Evolutionary conservation across 2,888 invertebrate genomes (phyloP).

Genomic region (Chrysotoxum bicinctum): DNA sequence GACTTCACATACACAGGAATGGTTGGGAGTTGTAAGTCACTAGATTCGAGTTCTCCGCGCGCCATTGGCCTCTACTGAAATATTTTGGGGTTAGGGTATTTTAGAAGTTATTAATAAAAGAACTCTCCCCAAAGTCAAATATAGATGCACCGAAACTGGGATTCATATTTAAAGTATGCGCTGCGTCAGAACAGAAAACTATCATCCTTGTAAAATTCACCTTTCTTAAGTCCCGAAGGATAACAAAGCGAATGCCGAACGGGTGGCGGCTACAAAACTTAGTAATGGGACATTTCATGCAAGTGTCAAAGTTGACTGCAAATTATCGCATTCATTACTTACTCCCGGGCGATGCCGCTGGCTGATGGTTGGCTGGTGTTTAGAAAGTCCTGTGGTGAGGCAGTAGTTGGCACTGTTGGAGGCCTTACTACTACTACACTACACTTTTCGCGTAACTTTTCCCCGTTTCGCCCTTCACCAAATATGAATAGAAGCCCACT

Average conservation of each 20-base stretch:
- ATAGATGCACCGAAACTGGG: no score
- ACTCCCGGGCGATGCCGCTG: conserved; percentile 38
- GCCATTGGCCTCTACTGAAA: no score
- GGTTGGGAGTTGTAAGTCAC: no score
- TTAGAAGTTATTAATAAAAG: no score
- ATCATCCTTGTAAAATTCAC: background rate
- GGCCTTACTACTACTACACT: background rate
- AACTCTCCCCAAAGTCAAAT: no score
- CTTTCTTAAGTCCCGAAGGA: conserved; percentile 20
- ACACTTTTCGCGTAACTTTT: background rate
- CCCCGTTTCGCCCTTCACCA: background rate
- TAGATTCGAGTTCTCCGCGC: no score
- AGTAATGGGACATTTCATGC: conserved; percentile 72
- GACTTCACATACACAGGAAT: no score
- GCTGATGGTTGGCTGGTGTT: background rate
- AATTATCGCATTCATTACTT: conserved; percentile 72
- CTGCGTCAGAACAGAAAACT: background rate
- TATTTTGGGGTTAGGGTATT: no score
- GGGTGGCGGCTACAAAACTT: conserved; percentile 39
- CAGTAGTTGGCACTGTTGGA: conserved; percentile 48
- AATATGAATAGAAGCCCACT: background rate
- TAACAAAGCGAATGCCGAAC: background rate
- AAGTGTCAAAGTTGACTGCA: conserved; percentile 73
- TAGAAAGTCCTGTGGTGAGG: conserved; percentile 35
- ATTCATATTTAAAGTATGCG: background rate